Evolutionary conservation across 2,888 invertebrate genomes (phyloP), one percentile per base, ranked within the genome.

Genomic region (Nomada ferruginata): DNA sequence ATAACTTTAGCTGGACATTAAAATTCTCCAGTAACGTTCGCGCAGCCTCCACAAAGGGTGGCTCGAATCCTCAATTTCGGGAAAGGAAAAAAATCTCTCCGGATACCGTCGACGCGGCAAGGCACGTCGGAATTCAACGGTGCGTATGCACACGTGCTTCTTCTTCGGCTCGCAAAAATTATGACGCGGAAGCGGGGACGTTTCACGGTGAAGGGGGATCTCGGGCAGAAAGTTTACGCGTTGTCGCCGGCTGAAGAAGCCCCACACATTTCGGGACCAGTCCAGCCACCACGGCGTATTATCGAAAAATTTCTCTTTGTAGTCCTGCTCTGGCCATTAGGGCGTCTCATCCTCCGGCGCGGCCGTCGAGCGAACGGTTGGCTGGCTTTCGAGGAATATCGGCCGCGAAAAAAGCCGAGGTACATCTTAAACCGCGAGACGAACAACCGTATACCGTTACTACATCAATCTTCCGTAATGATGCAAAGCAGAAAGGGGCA

Each of bases 381-480:
- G 44, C 74, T 44, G 75, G 52, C 82, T 70, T 72, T 82, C 82
- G 66, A 64, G 82, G 76, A 80, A 82, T 82, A 82, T 82, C 76
- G 76, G 42, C 65, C 79, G 69, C 59, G 81, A 20, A 42, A 70
- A 81, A 79, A 79, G 71, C 65, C 69, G 74, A 59, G 76, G 68
- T 71, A 80, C 71, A 80, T 76, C 72, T 82, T 76, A 80, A 57
- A 82, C 75, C 69, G 69, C 70, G 80, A 76, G 82, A 66, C 63
- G 82, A 76, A 80, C 82, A 82, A 74, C 70, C 77, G 70, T 81
- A 55, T 83, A 81, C 83, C 83, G 82, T 82, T 83, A 82, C 74
- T 59, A 75, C 83, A 83, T 83, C 83, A 83, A 83, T 83, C 83
- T 83, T 83, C 82, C 78, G 55, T 83, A 83, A 83, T 83, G 82